Evolutionary conservation across 1,140 invertebrate genomes (phyloP), one percentile per base, ranked within the genome.

Genomic region (Drosophila rufa): DNA sequence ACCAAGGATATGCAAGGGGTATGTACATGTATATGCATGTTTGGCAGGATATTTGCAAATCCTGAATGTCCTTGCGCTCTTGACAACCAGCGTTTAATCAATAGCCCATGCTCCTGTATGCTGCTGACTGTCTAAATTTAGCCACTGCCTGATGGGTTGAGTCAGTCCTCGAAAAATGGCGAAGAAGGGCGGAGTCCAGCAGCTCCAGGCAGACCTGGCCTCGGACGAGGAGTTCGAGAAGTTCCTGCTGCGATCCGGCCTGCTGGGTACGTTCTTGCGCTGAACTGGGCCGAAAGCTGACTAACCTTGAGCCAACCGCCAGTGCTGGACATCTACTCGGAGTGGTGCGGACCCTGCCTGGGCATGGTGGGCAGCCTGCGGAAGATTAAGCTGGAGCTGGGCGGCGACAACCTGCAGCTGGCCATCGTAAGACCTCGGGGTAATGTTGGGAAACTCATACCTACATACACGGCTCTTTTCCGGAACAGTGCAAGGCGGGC

Each of bases 161-260:
- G 40, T 58, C 68, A 89, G 75, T 89, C 53, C 27, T 56, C 58
- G 38, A 30, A 77, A 74, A 85, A 95, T 71, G 94, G 94, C 93
- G 4, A 97, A 97, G 93, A 97, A 97, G 91, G 95, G 95, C 33
- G 94, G 94, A 45, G 95, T 95, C 56, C 94, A 96, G 33, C 96
- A 96, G 74, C 93, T 97, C 12, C 97, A 97, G 93, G 94, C 95
- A 5, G 97, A 98, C 91, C 94, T 97, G n/a, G 94, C 94, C 70
- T 96, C 94, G n/a, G 96, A 98, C 74, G 97, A 98, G 68, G 97
- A 99, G 80, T 98, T 97, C 96, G 94, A 95, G 60, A 96, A 97
- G 91, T 95, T 98, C 69, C 79, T 98, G 30, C 94, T 95, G 55
- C 95, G 95, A 81, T 95, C 97, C 66, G 97, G 98, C 62, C 93